Evolutionary conservation across 1,140 invertebrate species (phyloP).

Genomic region (Magallana gigas): DNA sequence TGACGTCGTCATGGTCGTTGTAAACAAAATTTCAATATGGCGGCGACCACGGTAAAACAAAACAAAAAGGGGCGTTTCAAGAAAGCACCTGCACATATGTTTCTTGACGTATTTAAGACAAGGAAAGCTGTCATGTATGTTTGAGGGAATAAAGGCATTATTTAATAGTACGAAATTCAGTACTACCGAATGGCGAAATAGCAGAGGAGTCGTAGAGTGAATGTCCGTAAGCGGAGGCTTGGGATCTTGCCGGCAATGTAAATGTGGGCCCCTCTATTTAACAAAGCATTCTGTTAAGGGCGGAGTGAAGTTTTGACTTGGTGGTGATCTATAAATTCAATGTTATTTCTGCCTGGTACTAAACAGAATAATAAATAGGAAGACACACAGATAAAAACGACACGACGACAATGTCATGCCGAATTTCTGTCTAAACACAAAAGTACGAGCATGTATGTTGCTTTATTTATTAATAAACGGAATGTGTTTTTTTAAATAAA

Average conservation of each 20-base stretch:
- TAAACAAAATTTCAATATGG: constrained; percentile 23
- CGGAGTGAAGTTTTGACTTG: neutral
- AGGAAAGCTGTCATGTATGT: too few species aligned
- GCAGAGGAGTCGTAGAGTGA: too few species aligned
- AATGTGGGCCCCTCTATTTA: too few species aligned
- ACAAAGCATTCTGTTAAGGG: neutral
- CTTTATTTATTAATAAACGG: neutral
- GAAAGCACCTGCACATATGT: too few species aligned
- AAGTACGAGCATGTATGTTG: neutral
- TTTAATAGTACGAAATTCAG: too few species aligned
- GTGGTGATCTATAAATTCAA: neutral
- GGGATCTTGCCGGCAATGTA: too few species aligned
- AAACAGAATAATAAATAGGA: neutral
- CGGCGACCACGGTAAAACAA: neutral
- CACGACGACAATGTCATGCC: neutral
- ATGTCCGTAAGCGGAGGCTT: too few species aligned
- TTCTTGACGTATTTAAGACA: too few species aligned
- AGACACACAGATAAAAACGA: neutral
- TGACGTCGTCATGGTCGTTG: neutral
- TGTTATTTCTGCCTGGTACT: neutral
- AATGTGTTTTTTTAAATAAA: too few species aligned
- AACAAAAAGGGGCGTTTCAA: neutral
- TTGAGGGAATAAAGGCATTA: too few species aligned
- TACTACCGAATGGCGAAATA: too few species aligned
- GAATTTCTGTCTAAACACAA: constrained; percentile 16